Evolutionary conservation across 2,888 invertebrate species (phyloP).

Genomic region (Apodemia hepburni): DNA sequence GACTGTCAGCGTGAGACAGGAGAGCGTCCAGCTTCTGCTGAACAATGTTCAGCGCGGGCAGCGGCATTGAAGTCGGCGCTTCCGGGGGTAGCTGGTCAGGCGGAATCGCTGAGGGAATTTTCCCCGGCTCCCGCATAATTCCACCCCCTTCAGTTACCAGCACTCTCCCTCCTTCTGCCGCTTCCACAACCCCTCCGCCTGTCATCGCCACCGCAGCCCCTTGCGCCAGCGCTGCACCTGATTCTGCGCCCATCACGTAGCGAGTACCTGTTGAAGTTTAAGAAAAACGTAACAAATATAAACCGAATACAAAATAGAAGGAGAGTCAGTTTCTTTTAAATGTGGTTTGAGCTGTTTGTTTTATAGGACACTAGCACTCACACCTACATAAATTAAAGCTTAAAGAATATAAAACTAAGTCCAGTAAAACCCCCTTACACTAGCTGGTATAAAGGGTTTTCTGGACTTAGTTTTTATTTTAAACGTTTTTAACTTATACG

Average conservation of each 20-base stretch:
- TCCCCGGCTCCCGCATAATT: slow-evolving; percentile 34
- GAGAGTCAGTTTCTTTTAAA: too few relatives aligned
- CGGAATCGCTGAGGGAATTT: slow-evolving; percentile 36
- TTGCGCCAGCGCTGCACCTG: slow-evolving; percentile 47
- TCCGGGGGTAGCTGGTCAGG: slow-evolving; percentile 39
- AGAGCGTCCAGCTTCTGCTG: slow-evolving; percentile 82
- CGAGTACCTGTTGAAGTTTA: slow-evolving; percentile 51
- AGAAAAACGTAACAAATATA: too few relatives aligned
- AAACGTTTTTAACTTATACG: too few relatives aligned
- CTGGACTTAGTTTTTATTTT: too few relatives aligned
- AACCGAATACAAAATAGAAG: background rate
- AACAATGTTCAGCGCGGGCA: slow-evolving; percentile 83
- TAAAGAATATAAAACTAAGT: too few relatives aligned
- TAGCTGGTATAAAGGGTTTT: too few relatives aligned
- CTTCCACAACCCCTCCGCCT: slow-evolving; percentile 34
- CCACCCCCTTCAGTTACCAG: slow-evolving; percentile 34
- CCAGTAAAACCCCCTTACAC: too few relatives aligned
- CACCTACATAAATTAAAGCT: too few relatives aligned
- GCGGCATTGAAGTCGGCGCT: slow-evolving; percentile 48
- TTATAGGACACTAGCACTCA: too few relatives aligned
- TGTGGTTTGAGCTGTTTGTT: too few relatives aligned
- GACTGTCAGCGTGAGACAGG: slow-evolving; percentile 85
- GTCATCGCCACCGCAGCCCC: slow-evolving; percentile 40
- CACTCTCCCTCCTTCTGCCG: slow-evolving; percentile 43
- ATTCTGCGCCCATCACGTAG: slow-evolving; percentile 61